Percentiles rank a stretch among this genome's conserved stretches.
Conservation (phyloP, 2,888 invertebrate species). For the Standfussiana lucernea region DNA sequence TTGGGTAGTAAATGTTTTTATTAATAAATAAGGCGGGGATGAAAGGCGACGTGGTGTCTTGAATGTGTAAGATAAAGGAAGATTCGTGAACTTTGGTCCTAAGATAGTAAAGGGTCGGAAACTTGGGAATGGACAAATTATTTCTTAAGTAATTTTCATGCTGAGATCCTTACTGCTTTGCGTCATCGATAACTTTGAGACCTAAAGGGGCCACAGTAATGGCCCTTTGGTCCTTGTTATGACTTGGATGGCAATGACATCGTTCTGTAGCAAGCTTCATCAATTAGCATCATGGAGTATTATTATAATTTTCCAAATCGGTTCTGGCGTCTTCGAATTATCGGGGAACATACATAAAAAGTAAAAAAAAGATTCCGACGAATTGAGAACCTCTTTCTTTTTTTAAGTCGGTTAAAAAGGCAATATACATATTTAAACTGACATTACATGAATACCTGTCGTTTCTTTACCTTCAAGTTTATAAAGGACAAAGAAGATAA, state of each 20-base stretch:
- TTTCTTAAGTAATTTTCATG: constrained; percentile 48
- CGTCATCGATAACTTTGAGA: constrained; percentile 49
- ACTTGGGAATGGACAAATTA: constrained; percentile 48
- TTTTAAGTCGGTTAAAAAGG: too few species aligned
- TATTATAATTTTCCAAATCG: too few species aligned
- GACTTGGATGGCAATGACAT: constrained; percentile 13
- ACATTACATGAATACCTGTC: neutral
- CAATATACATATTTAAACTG: neutral
- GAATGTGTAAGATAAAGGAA: constrained; percentile 62
- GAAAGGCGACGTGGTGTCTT: constrained; percentile 65
- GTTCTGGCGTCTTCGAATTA: too few species aligned
- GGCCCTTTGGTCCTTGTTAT: constrained; percentile 11
- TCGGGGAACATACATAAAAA: too few species aligned
- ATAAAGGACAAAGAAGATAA: neutral
- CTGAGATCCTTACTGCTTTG: constrained; percentile 34
- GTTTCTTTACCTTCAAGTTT: neutral
- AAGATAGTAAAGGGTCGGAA: constrained; percentile 29
- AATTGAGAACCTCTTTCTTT: too few species aligned
- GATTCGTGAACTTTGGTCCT: constrained; percentile 46
- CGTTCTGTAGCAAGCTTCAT: neutral
- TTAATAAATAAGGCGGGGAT: constrained; percentile 74
- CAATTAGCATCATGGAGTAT: neutral
- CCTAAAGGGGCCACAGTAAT: constrained; percentile 22
- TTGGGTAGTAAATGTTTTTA: constrained; percentile 72
- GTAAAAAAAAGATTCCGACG: too few species aligned